Evolutionary conservation across 2,888 invertebrate genomes (phyloP), one percentile per base, ranked within the genome.

Genomic region (Heliothis peltigera): DNA sequence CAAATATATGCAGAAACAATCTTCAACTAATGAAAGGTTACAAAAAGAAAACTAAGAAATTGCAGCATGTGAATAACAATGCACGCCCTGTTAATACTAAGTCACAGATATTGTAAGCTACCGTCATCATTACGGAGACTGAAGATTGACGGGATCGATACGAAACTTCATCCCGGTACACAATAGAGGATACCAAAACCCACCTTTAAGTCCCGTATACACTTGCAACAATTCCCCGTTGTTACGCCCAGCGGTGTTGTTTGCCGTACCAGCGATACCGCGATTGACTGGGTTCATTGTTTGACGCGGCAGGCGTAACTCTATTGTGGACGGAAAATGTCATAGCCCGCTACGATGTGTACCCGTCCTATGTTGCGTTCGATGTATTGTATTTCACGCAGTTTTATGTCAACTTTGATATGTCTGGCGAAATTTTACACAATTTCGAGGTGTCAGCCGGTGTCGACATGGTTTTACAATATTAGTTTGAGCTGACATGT

Each of bases 271-370:
- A 82, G 80, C 87, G 89, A 89, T 90, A 87, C 86, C 84, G 83
- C 87, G 88, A 90, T 88, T 88, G 88, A 88, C 88, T 88, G 85
- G 81, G 75, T 81, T 81, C 80, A 89, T 91, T 90, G 90, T 90
- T 83, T 83, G 83, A 82, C 69, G 84, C 79, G 81, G 76, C 79
- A 77, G 72, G 79, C 78, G 83, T 82, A 81, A 83, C 83, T 83
- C 85, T 70, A 89, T 89, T 90, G 88, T 89, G 73, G 74, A 70
- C 64, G 61, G 82, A 81, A 83, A 85, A 87, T 87, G 90, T 87
- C 85, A 87, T 81, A 81, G 70, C 70, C 48, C 52, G 39, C 64
- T 48, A 21, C 61, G 64, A 54, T 64, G 64, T 69, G 52, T 72
- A 47, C 48, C 44, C 22, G 35, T 69, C 53, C 72, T 65, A 66